Conservation (phyloP, 2,113 vertebrate genomes). For the Poeciliopsis occidentalis region DNA sequence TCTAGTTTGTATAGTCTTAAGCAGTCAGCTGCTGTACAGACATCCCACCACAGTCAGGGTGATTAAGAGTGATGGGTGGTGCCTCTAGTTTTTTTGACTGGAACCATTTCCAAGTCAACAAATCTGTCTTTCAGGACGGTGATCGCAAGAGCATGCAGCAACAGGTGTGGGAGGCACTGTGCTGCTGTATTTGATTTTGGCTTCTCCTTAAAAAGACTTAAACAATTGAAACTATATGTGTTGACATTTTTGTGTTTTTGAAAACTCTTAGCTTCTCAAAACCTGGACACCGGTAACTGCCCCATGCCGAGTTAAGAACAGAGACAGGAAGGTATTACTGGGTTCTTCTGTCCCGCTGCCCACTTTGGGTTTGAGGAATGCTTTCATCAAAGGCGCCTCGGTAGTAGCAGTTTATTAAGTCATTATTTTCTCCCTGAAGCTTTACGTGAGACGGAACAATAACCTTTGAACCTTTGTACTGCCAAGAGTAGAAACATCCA, state of each 20-base stretch:
- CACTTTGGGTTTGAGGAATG: conserved; percentile 11
- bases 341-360: conserved; percentile 10
- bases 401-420: conserved; percentile 32
- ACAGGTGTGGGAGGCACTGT: neutral
- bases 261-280: neutral
- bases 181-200: neutral
- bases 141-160: neutral
- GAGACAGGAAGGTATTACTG: neutral
- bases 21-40: no score
- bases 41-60: neutral
- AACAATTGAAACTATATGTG: neutral
- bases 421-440: conserved; percentile 5
- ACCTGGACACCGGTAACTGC: neutral
- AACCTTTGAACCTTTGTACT: neutral
- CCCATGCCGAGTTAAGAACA: neutral
- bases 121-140: neutral
- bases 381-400: conserved; percentile 10
- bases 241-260: neutral
- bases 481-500: neutral
- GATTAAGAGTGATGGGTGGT: no score
- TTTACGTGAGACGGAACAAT: neutral
- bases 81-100: no score
- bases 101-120: neutral
- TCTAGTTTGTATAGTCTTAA: neutral
- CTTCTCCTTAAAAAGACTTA: neutral